These are phyloP conservation scores for Corythornis madagascariensis DNA, from an alignment of 2,113 vertebrate genomes.

Conservation along the genomic window DNA sequence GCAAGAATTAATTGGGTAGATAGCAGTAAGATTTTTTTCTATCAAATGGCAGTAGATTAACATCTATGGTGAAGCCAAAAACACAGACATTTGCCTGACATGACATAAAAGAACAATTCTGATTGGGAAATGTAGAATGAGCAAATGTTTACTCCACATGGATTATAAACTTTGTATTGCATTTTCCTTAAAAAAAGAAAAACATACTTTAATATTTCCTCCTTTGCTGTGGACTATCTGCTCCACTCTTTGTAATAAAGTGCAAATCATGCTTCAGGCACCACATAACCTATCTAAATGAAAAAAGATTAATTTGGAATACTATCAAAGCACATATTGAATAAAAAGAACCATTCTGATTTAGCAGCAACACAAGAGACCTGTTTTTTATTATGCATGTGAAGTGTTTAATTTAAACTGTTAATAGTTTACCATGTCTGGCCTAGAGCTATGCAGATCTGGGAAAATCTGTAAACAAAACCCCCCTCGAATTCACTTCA, in stretches of 20 bases:
- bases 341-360: constrained; percentile 5
- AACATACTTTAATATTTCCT: background rate
- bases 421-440: constrained; percentile 21
- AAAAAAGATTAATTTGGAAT: constrained; percentile 35
- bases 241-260: constrained; percentile 10
- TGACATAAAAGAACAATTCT: background rate
- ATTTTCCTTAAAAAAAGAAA: constrained; percentile 20
- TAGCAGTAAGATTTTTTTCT: background rate
- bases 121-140: background rate
- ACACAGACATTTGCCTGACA: background rate
- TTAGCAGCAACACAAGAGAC: background rate
- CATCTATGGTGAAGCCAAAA: background rate
- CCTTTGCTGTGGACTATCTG: background rate
- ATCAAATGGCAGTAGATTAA: background rate
- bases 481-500: background rate
- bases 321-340: constrained; percentile 20
- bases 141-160: background rate
- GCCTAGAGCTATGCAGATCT: background rate
- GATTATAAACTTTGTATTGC: constrained; percentile 8
- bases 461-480: background rate
- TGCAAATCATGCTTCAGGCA: background rate
- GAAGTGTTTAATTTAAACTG: constrained; percentile 55
- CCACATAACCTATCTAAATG: constrained; percentile 21
- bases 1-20: background rate
- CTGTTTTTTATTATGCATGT: constrained; percentile 21